Evolutionary conservation across 2,888 invertebrate species (phyloP), one percentile per base, ranked within the genome.

Genomic region (Oxytorus armatus): DNA sequence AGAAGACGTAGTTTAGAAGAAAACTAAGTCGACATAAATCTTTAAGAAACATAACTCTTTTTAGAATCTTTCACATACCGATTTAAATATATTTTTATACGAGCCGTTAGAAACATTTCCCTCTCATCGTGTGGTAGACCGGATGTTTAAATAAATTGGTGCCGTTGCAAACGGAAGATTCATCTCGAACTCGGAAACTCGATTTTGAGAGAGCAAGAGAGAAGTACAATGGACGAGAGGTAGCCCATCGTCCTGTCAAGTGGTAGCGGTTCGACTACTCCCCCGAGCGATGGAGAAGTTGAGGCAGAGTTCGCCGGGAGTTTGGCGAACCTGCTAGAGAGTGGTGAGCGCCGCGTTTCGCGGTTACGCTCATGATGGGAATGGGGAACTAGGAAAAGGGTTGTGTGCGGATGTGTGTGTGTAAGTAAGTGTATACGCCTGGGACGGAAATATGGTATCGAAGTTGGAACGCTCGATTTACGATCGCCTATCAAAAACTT

Each of bases 401-500:
- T 18, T 61, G 4, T 16, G 33, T 36, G 11, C 11, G 23, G 53
- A 21, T 21, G 25, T 14, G 33, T 14, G 36, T 11, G 16, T 18
- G 16, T 23, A 4, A 18, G 61, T 63, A 39, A 53, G 7, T 23
- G 21, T 25, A 42, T 33, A 57, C 14, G 49, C 11, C 49, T 8
- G 11, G 73, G 23, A 69, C 69, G 77, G 76, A 81, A 81, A 82
- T 82, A 82, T 81, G 75, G 72, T 76, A 81, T 82, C 81, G 84
- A 87, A 86, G 85, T 86, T 84, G 82, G 79, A 78, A 63, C 74
- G 53, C 68, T 79, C 81, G 73, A 88, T 88, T 86, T 86, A 87
- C 86, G 86, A 87, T 87, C 84, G 85, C 86, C 84, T 85, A 86
- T 88, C 87, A 87, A 83, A 85, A 83, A 86, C 84, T 84, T 85